Conservation (phyloP, 2,113 vertebrate species). For the Hippopotamus amphibius region DNA sequence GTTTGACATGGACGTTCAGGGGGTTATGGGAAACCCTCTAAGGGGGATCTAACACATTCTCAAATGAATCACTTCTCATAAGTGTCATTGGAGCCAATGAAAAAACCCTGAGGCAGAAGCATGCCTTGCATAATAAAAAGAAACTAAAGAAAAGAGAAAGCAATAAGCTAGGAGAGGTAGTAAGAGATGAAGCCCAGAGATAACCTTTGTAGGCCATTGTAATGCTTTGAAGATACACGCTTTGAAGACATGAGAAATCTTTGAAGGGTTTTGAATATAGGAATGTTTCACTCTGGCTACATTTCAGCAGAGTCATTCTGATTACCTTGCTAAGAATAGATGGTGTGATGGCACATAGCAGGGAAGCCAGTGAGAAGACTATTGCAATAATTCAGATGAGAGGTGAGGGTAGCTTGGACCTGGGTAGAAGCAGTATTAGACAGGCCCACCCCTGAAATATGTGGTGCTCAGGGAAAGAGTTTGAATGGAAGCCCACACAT, state of each 20-base stretch:
- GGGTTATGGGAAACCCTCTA: background rate
- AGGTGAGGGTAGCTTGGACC: background rate
- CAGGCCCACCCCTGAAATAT: background rate
- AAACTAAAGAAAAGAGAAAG: background rate
- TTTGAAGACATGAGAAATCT: background rate
- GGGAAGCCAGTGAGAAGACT: background rate
- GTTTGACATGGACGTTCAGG: background rate
- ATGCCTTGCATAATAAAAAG: background rate
- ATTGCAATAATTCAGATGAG: background rate
- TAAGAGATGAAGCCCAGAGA: background rate
- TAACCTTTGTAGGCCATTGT: background rate
- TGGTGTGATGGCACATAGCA: background rate
- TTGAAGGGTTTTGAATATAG: background rate
- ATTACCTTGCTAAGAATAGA: background rate
- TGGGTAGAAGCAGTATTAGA: background rate
- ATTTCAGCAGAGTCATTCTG: background rate
- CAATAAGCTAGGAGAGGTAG: background rate
- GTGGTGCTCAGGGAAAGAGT: background rate
- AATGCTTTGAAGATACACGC: background rate
- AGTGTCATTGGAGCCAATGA: background rate
- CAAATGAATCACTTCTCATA: background rate
- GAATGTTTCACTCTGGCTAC: background rate
- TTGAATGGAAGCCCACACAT: background rate
- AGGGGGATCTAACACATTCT: background rate
- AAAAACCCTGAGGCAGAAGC: background rate